These are phyloP conservation scores for Ceramica pisi DNA, from an alignment of 2,888 invertebrate genomes.

Conservation along the genomic window DNA sequence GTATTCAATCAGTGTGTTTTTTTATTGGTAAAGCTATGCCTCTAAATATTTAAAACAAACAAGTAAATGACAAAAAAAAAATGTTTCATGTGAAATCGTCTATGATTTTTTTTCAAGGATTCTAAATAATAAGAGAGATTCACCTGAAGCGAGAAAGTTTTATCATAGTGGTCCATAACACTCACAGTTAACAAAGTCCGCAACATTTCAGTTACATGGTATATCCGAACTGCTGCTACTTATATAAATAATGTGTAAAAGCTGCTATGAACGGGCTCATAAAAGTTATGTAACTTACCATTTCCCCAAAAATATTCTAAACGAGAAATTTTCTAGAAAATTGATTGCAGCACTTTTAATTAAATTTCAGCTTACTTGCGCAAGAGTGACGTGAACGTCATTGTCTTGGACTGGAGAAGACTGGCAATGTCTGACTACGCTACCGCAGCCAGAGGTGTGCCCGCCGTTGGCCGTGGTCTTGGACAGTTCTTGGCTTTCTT, in stretches of 20 bases:
- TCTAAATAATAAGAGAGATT: too few species aligned
- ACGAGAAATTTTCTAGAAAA: neutral
- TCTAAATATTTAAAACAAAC: neutral
- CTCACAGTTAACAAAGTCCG: too few species aligned
- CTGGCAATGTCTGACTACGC: constrained; percentile 70
- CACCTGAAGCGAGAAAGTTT: too few species aligned
- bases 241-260: too few species aligned
- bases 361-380: constrained; percentile 70
- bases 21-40: too few species aligned
- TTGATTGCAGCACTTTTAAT: neutral
- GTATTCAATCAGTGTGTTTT: too few species aligned
- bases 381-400: constrained; percentile 75
- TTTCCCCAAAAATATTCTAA: neutral
- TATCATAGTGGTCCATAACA: too few species aligned
- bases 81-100: too few species aligned
- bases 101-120: too few species aligned
- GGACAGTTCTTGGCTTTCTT: constrained; percentile 79
- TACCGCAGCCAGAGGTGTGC: constrained; percentile 74
- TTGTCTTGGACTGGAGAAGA: constrained; percentile 80
- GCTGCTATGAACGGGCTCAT: neutral
- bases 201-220: too few species aligned
- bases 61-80: too few species aligned
- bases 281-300: neutral
- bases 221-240: too few species aligned
- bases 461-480: constrained; percentile 76